Evolutionary conservation across 92 coral and sea anemone species (phyloP).

Genomic region (Porites cylindrica): DNA sequence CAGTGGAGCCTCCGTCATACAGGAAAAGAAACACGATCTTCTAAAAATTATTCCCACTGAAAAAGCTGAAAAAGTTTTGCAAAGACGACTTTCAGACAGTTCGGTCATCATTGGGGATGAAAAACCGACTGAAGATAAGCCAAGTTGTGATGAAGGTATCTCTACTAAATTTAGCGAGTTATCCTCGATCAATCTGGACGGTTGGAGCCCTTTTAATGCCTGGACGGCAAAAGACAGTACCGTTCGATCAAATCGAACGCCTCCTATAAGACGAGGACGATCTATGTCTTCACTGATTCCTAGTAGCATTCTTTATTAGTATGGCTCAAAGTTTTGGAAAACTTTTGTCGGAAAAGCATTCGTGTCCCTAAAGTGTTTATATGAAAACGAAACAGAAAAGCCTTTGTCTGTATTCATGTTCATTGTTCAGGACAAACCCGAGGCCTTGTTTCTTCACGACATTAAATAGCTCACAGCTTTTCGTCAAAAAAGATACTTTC

Average conservation of each 20-base stretch:
- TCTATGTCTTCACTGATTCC: slow-evolving; percentile 69
- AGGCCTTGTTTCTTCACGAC: neutral
- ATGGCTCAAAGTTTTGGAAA: neutral
- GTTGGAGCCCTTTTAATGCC: slow-evolving; percentile 75
- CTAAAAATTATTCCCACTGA: neutral
- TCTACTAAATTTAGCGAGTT: slow-evolving; percentile 71
- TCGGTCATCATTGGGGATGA: neutral
- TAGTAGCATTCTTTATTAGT: slow-evolving; percentile 77
- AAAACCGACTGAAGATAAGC: neutral
- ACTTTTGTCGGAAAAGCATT: neutral
- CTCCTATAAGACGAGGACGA: slow-evolving; percentile 18
- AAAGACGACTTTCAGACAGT: slow-evolving; percentile 48
- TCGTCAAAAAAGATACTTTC: no score
- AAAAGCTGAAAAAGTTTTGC: neutral
- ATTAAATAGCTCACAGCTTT: no score
- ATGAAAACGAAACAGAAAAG: neutral
- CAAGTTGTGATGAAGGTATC: slow-evolving; percentile 22
- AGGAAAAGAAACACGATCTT: slow-evolving; percentile 11
- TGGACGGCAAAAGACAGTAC: slow-evolving; percentile 46
- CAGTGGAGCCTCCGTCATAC: neutral
- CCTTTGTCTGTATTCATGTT: neutral
- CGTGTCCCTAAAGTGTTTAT: neutral
- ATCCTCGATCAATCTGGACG: slow-evolving; percentile 58
- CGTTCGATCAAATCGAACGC: slow-evolving; percentile 28
- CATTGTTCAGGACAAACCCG: neutral